Evolutionary conservation across 2,888 invertebrate species (phyloP).

Genomic region (Campopleginae sp.): DNA sequence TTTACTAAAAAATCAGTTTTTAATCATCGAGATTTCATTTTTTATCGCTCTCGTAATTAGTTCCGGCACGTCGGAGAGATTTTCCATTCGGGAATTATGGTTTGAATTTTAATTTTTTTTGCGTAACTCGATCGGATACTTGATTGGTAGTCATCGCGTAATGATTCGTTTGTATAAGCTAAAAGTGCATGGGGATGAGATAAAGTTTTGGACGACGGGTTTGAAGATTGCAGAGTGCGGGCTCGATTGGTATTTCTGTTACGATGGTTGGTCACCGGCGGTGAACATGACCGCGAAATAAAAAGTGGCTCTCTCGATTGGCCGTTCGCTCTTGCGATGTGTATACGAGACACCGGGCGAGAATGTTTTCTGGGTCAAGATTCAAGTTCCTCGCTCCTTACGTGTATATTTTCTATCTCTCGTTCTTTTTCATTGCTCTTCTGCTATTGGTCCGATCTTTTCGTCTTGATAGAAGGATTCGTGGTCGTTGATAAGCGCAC

Average conservation of each 20-base stretch:
- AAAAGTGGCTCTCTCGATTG: constrained; percentile 79
- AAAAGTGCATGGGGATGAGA: not conserved
- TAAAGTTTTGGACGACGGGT: not conserved
- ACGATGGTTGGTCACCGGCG: constrained; percentile 61
- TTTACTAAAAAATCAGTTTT: not conserved
- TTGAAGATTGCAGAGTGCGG: constrained; percentile 24
- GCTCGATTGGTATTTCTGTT: constrained; percentile 60
- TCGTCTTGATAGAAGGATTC: constrained; percentile 40
- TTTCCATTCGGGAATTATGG: not conserved
- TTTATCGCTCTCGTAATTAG: not conserved
- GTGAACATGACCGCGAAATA: constrained; percentile 79
- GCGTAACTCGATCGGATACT: not conserved
- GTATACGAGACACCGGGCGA: constrained; percentile 72
- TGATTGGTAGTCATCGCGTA: not conserved
- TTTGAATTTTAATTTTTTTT: not conserved
- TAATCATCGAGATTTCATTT: not conserved
- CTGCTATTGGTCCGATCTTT: constrained; percentile 40
- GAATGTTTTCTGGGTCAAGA: constrained; percentile 81
- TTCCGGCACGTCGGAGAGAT: not conserved
- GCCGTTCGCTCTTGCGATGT: constrained; percentile 68
- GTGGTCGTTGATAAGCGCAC: constrained; percentile 47
- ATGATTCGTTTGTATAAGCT: not conserved
- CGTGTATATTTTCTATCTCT: constrained; percentile 24
- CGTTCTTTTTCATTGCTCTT: constrained; percentile 12
- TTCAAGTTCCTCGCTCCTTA: constrained; percentile 79